Evolutionary conservation across 2,113 vertebrate genomes (phyloP), one percentile per base, ranked within the genome.

Genomic region (Xenotilapia flavipinnis): DNA sequence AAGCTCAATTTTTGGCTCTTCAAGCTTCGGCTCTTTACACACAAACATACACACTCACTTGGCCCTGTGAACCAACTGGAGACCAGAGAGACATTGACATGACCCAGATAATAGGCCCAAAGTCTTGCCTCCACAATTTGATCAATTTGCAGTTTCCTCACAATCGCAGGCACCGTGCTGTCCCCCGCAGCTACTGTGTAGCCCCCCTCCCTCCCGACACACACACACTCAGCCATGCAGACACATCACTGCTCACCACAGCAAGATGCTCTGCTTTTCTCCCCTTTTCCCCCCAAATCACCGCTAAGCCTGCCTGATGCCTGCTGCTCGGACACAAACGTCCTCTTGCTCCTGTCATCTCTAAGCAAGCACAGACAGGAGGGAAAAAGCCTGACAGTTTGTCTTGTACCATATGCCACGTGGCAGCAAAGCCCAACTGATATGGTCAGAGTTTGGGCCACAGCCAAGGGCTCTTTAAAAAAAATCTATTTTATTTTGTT

Each of bases 401-500:
- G 96, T 97, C 96, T 96, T 93, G 93, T 89, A 94, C 95, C 96
- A 96, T 97, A 96, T 97, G 96, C 95, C 94, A 93, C 91, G 86
- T 96, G 95, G 96, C 96, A 97, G 94, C 94, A 96, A 94, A 95
- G 95, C 91, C 93, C 87, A 92, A 94, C 93, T 95, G 96, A 97
- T 96, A 95, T 87, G 93, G 89, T 92, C 86, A 40, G 91, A 93
- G 95, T 94, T 93, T 92, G 87, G 95, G 88, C 90, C 87, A 91
- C 86, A 84, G 94, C 96, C 94, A 93, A 87, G 65, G 96, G 96
- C 94, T 94, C 93, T 87, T 87, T 91, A 13, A 65, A 38, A 65
- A 31, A n/a, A 36, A 87, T 88, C 87, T 89, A 80, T 91, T 94
- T 93, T 90, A 91, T 89, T 83, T 87, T 92, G 80, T 82, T 89